Base-by-base conservation (phyloP, 2,888 invertebrate genomes). In the Hirtodrosophila alboralis region DNA sequence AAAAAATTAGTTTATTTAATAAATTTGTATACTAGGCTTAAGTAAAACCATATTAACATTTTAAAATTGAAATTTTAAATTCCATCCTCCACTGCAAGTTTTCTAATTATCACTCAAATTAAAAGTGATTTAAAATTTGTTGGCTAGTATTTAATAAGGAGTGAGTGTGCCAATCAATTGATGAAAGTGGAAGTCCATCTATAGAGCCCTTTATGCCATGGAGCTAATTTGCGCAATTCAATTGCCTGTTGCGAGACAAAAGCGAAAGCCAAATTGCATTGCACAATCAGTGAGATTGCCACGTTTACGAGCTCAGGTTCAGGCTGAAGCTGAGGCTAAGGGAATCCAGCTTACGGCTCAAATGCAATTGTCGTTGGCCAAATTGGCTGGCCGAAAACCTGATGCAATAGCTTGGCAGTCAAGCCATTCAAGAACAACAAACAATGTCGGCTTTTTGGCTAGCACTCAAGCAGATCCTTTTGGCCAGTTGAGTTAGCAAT, bases 261-360 rank as follows among this genome's bases (percentile, higher is more conserved):
- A 58, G 69, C 69, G 36, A 52, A 40, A 52, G 58, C 60, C 62
- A 72, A 72, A 80, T 76, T 76, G 77, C 73, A 72, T 64, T 60
- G 58, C 48, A 54, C 84, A 84, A 77, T 77, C 84, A 77, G 68
- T 53, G 68, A 37, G 52, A 83, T 83, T 83, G 84, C 56, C 67
- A 49, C 56, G 51, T 28, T 26, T 14, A 36, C 41, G 53, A 34
- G 28, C 10, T 51, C 37, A 26, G 14, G 13, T 16, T 23, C 14
- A 23, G 23, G 23, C 8, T 21, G 40, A 21, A 21, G 30, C 4
- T 30, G 10, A 6, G 23, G 4, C 23, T 2, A 18, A 12, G 34
- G 12, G n/a, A 34, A 12, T 30, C 16, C 41, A 51, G 34, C 45
- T 27, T n/a, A 27, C 21, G 65, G 48, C 53, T 33, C 33, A 58